phyloP scores from a whole-genome alignment of 2,888 invertebrate genomes.

The Pristionchus entomophagus region DNA sequence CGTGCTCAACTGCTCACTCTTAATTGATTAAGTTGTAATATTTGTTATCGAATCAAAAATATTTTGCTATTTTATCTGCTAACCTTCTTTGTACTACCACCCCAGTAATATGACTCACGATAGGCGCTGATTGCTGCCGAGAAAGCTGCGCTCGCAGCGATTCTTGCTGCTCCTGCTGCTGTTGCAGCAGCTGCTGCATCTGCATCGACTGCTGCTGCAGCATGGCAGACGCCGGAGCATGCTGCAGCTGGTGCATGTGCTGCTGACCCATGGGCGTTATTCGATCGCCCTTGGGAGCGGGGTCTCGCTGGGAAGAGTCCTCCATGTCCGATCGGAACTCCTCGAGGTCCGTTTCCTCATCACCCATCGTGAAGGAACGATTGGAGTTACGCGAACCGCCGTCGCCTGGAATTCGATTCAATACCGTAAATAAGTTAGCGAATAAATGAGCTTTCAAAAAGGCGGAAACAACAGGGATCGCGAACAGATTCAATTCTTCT shows the following conservation, averaged over 20 bases:
- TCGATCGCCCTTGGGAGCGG: slow-evolving; percentile 48
- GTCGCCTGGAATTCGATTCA: slow-evolving; percentile 48
- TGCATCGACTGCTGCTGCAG: neutral
- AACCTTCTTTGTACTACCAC: too few species aligned
- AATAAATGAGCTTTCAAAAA: too few species aligned
- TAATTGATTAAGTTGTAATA: too few species aligned
- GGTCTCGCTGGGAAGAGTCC: slow-evolving; percentile 36
- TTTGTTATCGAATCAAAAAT: too few species aligned
- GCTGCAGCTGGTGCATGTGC: neutral
- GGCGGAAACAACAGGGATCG: too few species aligned
- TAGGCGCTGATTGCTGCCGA: neutral
- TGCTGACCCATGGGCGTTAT: neutral
- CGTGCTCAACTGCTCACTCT: neutral
- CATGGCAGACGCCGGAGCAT: neutral
- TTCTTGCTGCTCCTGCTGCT: neutral
- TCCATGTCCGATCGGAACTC: slow-evolving; percentile 48
- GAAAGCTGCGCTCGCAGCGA: neutral
- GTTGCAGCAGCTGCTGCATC: neutral
- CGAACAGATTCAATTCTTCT: too few species aligned
- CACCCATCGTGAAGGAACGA: slow-evolving; percentile 59
- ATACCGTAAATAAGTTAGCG: neutral
- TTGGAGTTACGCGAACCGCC: slow-evolving; percentile 55
- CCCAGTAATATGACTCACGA: neutral
- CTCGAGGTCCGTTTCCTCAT: slow-evolving; percentile 58
- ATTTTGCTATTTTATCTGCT: too few species aligned